Evolutionary conservation across 2,888 invertebrate genomes (phyloP), one percentile per base, ranked within the genome.

Genomic region (Spisula solida): DNA sequence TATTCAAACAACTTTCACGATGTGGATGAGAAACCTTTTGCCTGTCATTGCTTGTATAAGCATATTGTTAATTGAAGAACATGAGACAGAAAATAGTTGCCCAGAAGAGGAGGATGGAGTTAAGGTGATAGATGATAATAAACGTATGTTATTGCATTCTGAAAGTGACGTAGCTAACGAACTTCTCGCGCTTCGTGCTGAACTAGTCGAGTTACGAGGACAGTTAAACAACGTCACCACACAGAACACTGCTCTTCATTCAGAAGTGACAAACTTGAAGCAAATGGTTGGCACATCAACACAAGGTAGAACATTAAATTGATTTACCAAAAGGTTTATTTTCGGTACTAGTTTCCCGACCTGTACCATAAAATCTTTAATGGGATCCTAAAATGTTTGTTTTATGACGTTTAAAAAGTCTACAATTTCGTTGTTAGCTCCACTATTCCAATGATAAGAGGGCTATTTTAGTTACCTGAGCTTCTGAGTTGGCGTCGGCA

Each of bases 111-210:
- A 14, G n/a, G 70, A 70, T n/a, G n/a, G n/a, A 29, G 8, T 41
- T 41, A 41, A 70, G 25, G 31, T 14, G 70, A 31, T 2, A 14
- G 29, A 2, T 6, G 70, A 70, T 29, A 70, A 12, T 16, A 70
- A 81, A n/a, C 60, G 82, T 1, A 10, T 82, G 82, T 14, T 66
- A 12, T 16, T 82, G 14, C 82, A 82, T 41, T 60, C 82, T 20
- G 82, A 82, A n/a, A n/a, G n/a, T 14, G 82, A 82, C 25, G 41
- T 82, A 25, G 60, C 82, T 31, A 41, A 18, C 18, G 82, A 82
- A 14, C 34, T 82, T 0, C 18, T 82, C 12, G 60, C 60, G 0
- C 82, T 82, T 14, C 60, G 82, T 34, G 0, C 60, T 6, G 82
- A 82, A 31, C 20, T 82, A 41, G 41, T n/a, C 20, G 60, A 60